Percentiles rank a stretch among this genome's conserved stretches.
phyloP scores from a whole-genome alignment of 1,140 invertebrate species.

The Helicoverpa armigera region DNA sequence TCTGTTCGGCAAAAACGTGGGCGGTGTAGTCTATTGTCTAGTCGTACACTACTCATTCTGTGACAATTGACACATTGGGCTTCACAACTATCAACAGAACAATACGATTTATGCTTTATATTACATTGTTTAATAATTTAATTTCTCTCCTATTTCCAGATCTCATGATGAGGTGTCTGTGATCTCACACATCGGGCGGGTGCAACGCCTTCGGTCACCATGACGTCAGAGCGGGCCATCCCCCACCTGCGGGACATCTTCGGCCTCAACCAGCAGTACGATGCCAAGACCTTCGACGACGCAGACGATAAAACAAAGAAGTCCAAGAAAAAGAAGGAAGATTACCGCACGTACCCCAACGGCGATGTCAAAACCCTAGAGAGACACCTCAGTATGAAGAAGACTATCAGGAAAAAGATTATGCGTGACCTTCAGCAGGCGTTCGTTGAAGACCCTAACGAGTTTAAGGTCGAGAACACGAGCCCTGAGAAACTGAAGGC shows the following conservation, averaged over 20 bases:
- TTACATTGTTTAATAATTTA: not conserved
- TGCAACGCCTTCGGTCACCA: conserved; percentile 66
- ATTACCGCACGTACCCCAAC: conserved; percentile 88
- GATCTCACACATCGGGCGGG: conserved; percentile 68
- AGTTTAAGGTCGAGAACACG: conserved; percentile 90
- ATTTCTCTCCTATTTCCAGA: conserved; percentile 66
- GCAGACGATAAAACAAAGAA: conserved; percentile 87
- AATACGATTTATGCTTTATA: not conserved
- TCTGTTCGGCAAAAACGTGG: conserved; percentile 39
- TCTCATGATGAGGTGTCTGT: conserved; percentile 79
- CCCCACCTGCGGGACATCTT: conserved; percentile 91
- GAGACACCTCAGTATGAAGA: conserved; percentile 94
- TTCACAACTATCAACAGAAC: not conserved
- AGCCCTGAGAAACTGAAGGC: conserved; percentile 90
- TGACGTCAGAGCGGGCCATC: conserved; percentile 89
- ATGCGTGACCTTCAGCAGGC: conserved; percentile 93
- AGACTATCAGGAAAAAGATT: conserved; percentile 94
- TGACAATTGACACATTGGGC: conserved; percentile 23
- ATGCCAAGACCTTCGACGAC: conserved; percentile 75
- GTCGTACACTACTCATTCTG: conserved; percentile 15
- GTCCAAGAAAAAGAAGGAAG: conserved; percentile 88
- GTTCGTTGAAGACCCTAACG: conserved; percentile 91
- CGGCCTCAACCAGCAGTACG: conserved; percentile 86
- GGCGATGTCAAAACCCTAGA: conserved; percentile 92
- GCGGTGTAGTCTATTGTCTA: conserved; percentile 31